phyloP scores from a whole-genome alignment of 2,113 vertebrate genomes.

The Boleophthalmus pectinirostris region DNA sequence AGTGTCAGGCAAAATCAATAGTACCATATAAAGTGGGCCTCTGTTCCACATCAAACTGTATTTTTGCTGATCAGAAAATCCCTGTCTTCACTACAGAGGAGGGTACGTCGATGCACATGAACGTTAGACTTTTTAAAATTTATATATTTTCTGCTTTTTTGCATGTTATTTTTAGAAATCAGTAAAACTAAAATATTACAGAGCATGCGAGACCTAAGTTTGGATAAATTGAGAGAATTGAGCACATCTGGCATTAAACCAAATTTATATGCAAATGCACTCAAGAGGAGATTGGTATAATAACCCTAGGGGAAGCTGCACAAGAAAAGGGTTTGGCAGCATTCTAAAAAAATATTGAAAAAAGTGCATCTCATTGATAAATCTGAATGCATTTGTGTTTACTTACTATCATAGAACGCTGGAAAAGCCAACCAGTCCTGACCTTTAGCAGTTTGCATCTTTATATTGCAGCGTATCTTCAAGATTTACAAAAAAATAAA shows the following conservation, averaged over 20 bases:
- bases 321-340: neutral
- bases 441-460: neutral
- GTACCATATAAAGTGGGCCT: slow-evolving; percentile 59
- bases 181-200: neutral
- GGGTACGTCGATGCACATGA: neutral
- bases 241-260: neutral
- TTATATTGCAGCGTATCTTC: neutral
- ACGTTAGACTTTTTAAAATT: neutral
- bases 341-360: neutral
- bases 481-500: neutral
- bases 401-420: neutral
- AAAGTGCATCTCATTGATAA: neutral
- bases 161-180: neutral
- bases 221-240: neutral
- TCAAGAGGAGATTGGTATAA: neutral
- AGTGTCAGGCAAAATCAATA: slow-evolving; percentile 65
- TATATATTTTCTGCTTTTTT: neutral
- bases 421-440: neutral
- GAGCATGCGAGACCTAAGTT: neutral
- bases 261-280: neutral
- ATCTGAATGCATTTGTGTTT: neutral
- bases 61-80: slow-evolving; percentile 51
- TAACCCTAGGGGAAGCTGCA: neutral
- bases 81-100: slow-evolving; percentile 13
- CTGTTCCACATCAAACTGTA: slow-evolving; percentile 61